Evolutionary conservation across 2,888 invertebrate genomes (phyloP).

Genomic region (Cryptophagus acutangulus): DNA sequence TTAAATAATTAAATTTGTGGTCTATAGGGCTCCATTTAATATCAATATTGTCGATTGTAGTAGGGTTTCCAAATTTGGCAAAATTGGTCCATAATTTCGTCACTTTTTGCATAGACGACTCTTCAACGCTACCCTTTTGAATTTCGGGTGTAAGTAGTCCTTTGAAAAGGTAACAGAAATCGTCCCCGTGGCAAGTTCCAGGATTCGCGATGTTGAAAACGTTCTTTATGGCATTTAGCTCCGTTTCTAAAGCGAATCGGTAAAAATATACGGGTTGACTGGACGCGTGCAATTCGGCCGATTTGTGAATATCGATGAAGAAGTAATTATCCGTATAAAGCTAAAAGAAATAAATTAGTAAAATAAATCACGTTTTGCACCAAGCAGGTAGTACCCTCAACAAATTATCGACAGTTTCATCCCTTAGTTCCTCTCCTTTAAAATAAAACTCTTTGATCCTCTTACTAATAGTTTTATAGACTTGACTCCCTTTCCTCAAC

Average conservation of each 20-base stretch:
- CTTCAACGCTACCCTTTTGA: constrained; percentile 22
- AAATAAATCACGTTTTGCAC: constrained; percentile 1
- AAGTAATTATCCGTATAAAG: constrained; percentile 34
- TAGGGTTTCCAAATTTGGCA: constrained; percentile 33
- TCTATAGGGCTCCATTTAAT: constrained; percentile 32
- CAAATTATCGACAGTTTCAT: constrained; percentile 34
- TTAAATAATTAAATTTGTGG: constrained; percentile 29
- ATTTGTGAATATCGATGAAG: constrained; percentile 27
- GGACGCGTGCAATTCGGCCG: constrained; percentile 31
- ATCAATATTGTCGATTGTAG: constrained; percentile 17
- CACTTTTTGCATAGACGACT: constrained; percentile 22
- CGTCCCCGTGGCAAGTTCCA: constrained; percentile 33
- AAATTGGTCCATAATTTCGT: constrained; percentile 38
- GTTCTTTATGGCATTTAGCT: constrained; percentile 26
- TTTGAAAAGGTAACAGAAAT: constrained; percentile 32
- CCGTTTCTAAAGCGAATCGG: constrained; percentile 31
- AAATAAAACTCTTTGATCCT: constrained; percentile 37
- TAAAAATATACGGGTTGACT: constrained; percentile 37
- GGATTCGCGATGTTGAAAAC: constrained; percentile 8
- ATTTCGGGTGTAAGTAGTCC: constrained; percentile 19
- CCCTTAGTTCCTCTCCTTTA: constrained; percentile 22
- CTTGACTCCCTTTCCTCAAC: constrained; percentile 28
- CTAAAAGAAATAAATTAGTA: constrained; percentile 29
- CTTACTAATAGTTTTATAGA: constrained; percentile 21
- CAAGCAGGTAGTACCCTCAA: constrained; percentile 19